Base-by-base conservation (phyloP, 2,888 invertebrate genomes). In the Automeris io region DNA sequence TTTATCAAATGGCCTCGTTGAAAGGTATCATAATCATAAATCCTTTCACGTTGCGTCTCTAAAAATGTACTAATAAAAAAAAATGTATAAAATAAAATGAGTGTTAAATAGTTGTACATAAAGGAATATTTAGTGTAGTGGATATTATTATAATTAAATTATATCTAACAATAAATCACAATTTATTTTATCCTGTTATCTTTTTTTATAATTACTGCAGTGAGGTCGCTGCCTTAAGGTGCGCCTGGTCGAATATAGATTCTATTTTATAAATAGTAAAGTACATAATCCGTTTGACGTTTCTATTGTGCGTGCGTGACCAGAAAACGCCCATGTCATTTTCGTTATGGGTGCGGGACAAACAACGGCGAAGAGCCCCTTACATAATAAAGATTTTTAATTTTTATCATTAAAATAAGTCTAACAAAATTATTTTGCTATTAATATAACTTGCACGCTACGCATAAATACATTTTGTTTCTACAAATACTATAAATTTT, bases 271-370 rank as follows among this genome's bases (percentile, higher is more conserved):
- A 39, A 43, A 39, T 35, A 42, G 46, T 57, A 69, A 47, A 54
- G 67, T 53, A 54, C 56, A 49, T 51, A 57, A 61, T 64, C 43
- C 43, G 43, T 41, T 40, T 43, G 33, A 48, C 33, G 42, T 44
- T 26, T 2, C 12, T 46, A 44, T 43, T 53, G 46, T 44, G 49
- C 61, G 67, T 74, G 78, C 79, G 78, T 78, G 79, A 76, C 76
- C 46, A 60, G 64, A 61, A 68, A 67, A 71, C 71, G 69, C 72
- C 75, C 72, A 66, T 71, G 64, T 75, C 64, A 70, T 73, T 74
- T 68, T 62, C 54, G 61, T 61, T 51, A 58, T 63, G 70, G 74
- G 76, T 60, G 74, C 58, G 72, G 66, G 54, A 51, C 58, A 58
- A 56, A 59, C 54, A 22, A 13, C 19, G 21, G 37, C 48, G 47